Evolutionary conservation across 2,888 invertebrate species (phyloP).

Genomic region (Augiades crinisus): DNA sequence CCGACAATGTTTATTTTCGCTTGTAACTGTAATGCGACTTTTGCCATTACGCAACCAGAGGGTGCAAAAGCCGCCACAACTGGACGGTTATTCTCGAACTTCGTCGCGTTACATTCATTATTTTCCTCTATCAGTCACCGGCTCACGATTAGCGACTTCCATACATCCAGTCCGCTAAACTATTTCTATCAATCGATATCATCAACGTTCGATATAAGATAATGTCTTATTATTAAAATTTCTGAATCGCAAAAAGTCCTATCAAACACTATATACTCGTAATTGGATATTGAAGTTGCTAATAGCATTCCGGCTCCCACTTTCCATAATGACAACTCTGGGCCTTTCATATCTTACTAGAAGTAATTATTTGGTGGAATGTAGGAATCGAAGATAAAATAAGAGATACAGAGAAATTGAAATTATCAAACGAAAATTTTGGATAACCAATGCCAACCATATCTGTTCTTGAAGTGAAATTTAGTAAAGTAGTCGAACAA

Average conservation of each 20-base stretch:
- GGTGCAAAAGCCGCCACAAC: slow-evolving; percentile 75
- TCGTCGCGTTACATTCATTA: slow-evolving; percentile 59
- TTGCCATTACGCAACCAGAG: slow-evolving; percentile 62
- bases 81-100: slow-evolving; percentile 78
- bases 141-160: slow-evolving; percentile 38
- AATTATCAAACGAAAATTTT: slow-evolving; percentile 23
- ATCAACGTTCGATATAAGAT: slow-evolving; percentile 37
- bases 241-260: slow-evolving; percentile 36
- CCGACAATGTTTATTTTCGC: slow-evolving; percentile 45
- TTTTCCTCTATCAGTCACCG: slow-evolving; percentile 35
- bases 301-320: slow-evolving; percentile 44
- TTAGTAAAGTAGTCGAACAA: slow-evolving; percentile 38
- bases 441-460: slow-evolving; percentile 26
- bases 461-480: slow-evolving; percentile 36
- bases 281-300: slow-evolving; percentile 40
- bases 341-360: slow-evolving; percentile 56
- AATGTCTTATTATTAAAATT: slow-evolving; percentile 34
- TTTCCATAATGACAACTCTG: slow-evolving; percentile 53
- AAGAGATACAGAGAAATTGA: slow-evolving; percentile 22
- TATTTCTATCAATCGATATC: slow-evolving; percentile 31
- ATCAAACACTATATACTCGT: slow-evolving; percentile 32
- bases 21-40: slow-evolving; percentile 56
- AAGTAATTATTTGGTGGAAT: slow-evolving; percentile 28
- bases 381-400: slow-evolving; percentile 29
- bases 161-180: slow-evolving; percentile 28